Evolutionary conservation across 2,797 vertebrate genomes (phyloP), one percentile per base, ranked within the genome.

Genomic region (Danio albolineatus): DNA sequence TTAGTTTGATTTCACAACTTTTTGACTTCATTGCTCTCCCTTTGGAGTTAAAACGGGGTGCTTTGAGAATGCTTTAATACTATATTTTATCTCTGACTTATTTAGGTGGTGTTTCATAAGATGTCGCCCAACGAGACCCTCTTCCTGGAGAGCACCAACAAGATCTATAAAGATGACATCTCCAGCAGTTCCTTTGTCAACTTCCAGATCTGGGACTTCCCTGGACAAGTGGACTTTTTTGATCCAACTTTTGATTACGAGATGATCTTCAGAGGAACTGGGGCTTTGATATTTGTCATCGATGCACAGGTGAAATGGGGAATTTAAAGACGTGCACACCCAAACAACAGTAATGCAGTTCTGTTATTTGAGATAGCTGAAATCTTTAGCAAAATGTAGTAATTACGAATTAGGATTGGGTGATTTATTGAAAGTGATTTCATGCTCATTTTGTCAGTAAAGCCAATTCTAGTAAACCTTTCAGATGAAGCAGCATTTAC

Each of bases 181-280:
- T 99, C 98, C 87, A 99, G 96, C 92, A 99, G 97, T 86, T 99
- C 98, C 13, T 99, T 99, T 81, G 98, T 99, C 87, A 99, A 99
- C 92, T 99, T 99, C 90, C 98, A 99, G 90, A 99, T 99, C 74
- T 99, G 98, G 98, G 98, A 99, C 88, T 99, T 99, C 86, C 98
- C 98, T 4, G 98, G 97, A 49, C 98, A 99, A 89, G 97, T 99
- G 81, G 98, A 99, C 91, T 99, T 99, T 92, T 97, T 99, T 84
- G 98, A 99, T 84, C 97, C 98, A 43, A 98, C 98, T 0, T 99
- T 99, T 85, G 98, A 99, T 92, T 99, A 99, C 2, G 97, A 99
- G 92, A 99, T 99, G 97, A 99, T 99, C 90, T 99, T 99, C 94
- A 96, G 97, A 90, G 98, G 98, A 88, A 99, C 98, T 0, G 98